Conservation (phyloP, 2,888 invertebrate species). For the Lithophane semibrunnea region DNA sequence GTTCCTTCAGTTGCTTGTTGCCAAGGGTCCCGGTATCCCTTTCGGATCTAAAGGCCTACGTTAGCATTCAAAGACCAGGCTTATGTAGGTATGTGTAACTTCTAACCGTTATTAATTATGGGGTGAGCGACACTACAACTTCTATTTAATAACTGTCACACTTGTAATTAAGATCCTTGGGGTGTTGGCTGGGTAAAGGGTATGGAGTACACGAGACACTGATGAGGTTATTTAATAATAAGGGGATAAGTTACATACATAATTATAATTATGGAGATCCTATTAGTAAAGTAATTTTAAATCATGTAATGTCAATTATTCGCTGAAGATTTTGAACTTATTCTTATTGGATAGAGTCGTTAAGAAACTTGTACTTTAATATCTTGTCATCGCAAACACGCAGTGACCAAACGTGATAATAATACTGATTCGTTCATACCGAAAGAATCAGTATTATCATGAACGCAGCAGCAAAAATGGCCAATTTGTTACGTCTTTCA, state of each 20-base stretch:
- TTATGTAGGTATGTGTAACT: constrained; percentile 46
- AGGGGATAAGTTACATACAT: not conserved
- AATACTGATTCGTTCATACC: not conserved
- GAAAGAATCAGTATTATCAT: not conserved
- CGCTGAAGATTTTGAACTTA: not conserved
- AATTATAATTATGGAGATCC: not conserved
- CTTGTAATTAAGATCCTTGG: constrained; percentile 56
- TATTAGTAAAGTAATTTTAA: not conserved
- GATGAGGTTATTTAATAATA: constrained; percentile 41
- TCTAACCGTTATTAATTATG: constrained; percentile 61
- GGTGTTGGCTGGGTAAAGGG: constrained; percentile 38
- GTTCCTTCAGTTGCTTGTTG: no score
- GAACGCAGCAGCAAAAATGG: not conserved
- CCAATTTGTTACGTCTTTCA: no score
- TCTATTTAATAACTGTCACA: constrained; percentile 59
- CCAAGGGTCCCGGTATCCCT: no score
- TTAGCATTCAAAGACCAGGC: constrained; percentile 31
- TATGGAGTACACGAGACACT: constrained; percentile 10
- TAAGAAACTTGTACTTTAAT: not conserved
- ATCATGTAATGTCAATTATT: not conserved
- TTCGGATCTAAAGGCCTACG: not conserved
- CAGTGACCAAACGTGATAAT: not conserved
- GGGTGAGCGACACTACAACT: constrained; percentile 57
- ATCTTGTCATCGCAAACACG: not conserved
- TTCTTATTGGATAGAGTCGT: not conserved